phyloP scores from a whole-genome alignment of 2,888 invertebrate genomes.

The Euzetes globulus region DNA sequence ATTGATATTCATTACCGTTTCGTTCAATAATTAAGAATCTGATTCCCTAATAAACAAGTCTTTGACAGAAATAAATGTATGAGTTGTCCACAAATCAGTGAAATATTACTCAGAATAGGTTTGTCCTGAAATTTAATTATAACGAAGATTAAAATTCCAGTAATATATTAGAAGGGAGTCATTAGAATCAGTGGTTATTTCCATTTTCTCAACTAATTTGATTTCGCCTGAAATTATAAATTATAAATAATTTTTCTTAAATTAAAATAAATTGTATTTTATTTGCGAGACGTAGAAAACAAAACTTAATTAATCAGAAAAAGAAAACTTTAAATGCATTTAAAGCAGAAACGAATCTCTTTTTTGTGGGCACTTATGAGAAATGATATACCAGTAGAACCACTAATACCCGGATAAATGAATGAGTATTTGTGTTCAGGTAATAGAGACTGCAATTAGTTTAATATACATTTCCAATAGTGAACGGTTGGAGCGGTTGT shows the following conservation, averaged over 20 bases:
- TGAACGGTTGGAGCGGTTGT: not conserved
- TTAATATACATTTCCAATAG: slow-evolving; percentile 15
- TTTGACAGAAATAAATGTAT: not conserved
- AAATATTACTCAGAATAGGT: not conserved
- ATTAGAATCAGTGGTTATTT: not conserved
- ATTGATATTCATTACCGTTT: not conserved
- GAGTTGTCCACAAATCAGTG: not conserved
- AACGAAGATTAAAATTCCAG: not conserved
- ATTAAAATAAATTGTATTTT: not conserved
- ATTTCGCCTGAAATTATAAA: not conserved
- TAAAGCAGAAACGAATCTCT: not conserved
- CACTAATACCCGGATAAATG: slow-evolving; percentile 23
- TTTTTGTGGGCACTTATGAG: slow-evolving; percentile 9
- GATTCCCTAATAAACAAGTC: not conserved
- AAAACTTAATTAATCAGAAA: not conserved
- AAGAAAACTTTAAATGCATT: not conserved
- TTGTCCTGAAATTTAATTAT: not conserved
- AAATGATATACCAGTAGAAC: slow-evolving; percentile 15
- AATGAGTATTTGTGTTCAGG: slow-evolving; percentile 3
- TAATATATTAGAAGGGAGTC: not conserved
- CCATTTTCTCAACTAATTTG: no score
- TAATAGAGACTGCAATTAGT: slow-evolving; percentile 1
- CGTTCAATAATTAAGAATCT: not conserved
- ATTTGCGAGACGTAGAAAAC: not conserved
- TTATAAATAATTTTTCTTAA: not conserved